Conservation (phyloP, 2,888 invertebrate species). For the Quadroppia sp. region DNA sequence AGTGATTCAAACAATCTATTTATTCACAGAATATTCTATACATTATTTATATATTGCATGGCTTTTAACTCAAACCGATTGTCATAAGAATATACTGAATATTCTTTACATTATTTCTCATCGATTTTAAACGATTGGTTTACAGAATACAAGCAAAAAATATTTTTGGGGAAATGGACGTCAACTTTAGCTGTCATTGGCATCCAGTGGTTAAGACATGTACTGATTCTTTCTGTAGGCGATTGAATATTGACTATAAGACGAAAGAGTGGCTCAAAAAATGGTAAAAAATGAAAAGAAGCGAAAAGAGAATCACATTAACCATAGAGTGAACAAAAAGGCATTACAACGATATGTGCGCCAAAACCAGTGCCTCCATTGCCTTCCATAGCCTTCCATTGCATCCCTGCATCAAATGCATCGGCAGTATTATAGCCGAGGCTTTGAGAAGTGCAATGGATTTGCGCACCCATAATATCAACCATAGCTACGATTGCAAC, state of each 20-base stretch:
- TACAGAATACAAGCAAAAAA: background rate
- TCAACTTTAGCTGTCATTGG: constrained; percentile 6
- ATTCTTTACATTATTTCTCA: constrained; percentile 11
- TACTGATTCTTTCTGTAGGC: background rate
- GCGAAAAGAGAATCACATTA: constrained; percentile 6
- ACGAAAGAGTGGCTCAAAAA: background rate
- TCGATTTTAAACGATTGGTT: constrained; percentile 3
- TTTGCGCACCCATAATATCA: too few species aligned
- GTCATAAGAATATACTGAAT: background rate
- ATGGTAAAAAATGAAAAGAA: background rate
- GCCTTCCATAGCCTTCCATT: too few species aligned
- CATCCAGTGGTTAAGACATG: constrained; percentile 13
- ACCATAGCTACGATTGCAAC: too few species aligned
- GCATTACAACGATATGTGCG: constrained; percentile 18
- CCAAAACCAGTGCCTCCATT: too few species aligned
- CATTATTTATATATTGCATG: constrained; percentile 26
- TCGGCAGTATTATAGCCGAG: constrained; percentile 7
- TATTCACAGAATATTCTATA: constrained; percentile 5
- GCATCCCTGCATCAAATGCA: constrained; percentile 17
- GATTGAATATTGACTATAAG: background rate
- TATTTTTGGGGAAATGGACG: constrained; percentile 15
- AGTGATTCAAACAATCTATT: constrained; percentile 1
- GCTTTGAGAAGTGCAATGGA: too few species aligned
- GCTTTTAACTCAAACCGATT: background rate
- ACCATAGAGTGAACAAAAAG: constrained; percentile 19